Base-by-base conservation (phyloP, 2,888 invertebrate species). In the Seira ritae region DNA sequence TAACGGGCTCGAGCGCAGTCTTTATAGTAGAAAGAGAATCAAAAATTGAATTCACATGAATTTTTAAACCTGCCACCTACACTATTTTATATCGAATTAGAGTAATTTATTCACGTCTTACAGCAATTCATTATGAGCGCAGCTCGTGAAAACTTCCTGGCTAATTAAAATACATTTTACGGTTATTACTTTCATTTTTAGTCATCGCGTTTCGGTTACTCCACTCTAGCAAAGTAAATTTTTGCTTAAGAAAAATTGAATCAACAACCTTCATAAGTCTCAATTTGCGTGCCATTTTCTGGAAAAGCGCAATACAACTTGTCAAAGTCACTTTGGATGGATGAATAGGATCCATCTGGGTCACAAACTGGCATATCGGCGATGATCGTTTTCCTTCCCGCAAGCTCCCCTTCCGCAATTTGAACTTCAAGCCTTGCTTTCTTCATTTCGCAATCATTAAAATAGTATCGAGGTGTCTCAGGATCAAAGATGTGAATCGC, bases 291-390 rank as follows among this genome's bases (percentile, higher is more conserved):
- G n/a, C 93, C 93, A 31, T 91, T 37, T n/a, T 24, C 90, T 46
- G 93, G 92, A 88, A 94, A 92, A 0, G 92, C 92, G 89, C 95
- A 95, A 76, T 92, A 92, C 90, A 84, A 60, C 23, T 74, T 83
- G 10, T 86, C 71, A 67, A 84, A 78, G 4, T 79, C 17, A 12
- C 75, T 17, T 69, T 89, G 89, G 8, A 89, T 66, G 0, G 84
- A 80, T n/a, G 77, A 79, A 79, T 82, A 89, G 42, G 84, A 85
- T 15, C 89, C 89, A 78, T 89, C 89, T 3, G 84, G 87, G 60
- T 80, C 85, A 55, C 89, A 89, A 20, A 68, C 60, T 1, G 88
- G 87, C 22, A 77, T 68, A 82, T 88, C 88, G 17, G 85, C 78
- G 42, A 84, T 70, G 22, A 89, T 82, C 24, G 84, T 60, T 0